These are phyloP conservation scores for Miichthys miiuy DNA, from an alignment of 2,797 vertebrate species.

Conservation along the genomic window DNA sequence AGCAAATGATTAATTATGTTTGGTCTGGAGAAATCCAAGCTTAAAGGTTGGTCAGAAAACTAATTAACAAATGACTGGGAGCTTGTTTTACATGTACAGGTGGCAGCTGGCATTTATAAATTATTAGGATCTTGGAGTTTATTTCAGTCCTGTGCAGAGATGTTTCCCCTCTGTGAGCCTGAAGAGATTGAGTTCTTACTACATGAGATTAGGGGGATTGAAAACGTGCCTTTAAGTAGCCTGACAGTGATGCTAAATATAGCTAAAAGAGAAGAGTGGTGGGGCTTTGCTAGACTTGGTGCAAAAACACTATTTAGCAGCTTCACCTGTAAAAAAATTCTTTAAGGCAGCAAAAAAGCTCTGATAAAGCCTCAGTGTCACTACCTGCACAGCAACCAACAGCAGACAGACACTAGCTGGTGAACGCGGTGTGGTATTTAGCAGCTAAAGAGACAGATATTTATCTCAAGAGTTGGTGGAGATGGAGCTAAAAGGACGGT, in stretches of 20 bases:
- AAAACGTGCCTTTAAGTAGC: slow-evolving; percentile 9
- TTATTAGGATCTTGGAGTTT: not conserved
- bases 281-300: not conserved
- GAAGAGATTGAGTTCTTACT: not conserved
- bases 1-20: no score
- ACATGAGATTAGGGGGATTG: not conserved
- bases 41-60: no score
- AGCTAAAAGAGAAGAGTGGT: not conserved
- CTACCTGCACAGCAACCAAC: no score
- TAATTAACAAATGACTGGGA: no score
- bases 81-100: no score
- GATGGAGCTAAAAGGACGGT: not conserved
- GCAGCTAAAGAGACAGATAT: not conserved
- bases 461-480: not conserved
- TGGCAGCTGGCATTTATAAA: no score
- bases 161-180: no score
- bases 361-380: no score
- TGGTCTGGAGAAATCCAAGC: no score
- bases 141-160: no score
- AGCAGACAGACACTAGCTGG: not conserved
- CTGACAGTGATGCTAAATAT: slow-evolving; percentile 4
- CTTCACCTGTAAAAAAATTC: not conserved
- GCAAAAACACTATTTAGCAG: not conserved
- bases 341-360: no score
- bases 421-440: not conserved